Evolutionary conservation across 1,140 invertebrate species (phyloP).

Genomic region (Ostrea edulis): DNA sequence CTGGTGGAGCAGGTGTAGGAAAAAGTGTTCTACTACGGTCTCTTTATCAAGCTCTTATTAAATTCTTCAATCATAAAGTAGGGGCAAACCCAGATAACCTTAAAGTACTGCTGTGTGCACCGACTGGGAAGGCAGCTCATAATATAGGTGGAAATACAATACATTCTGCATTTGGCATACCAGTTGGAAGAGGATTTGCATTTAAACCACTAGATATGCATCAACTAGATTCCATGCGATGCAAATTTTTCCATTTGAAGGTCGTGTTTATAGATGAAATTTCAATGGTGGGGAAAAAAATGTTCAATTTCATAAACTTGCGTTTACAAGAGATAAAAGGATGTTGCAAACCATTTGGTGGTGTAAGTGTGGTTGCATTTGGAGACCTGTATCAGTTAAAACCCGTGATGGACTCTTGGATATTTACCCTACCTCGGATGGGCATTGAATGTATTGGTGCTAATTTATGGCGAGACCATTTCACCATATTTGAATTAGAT

Average conservation of each 20-base stretch:
- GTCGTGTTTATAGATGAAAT: constrained; percentile 63
- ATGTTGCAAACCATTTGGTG: no score
- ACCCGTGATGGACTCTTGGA: no score
- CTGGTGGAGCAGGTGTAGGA: constrained; percentile 50
- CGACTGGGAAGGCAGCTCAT: constrained; percentile 64
- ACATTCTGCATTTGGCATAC: constrained; percentile 59
- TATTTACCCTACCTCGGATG: no score
- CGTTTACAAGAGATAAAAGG: no score
- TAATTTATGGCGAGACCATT: no score
- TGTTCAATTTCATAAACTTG: no score
- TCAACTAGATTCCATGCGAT: constrained; percentile 52
- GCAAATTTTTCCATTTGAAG: constrained; percentile 45
- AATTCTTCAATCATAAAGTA: constrained; percentile 42
- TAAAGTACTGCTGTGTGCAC: constrained; percentile 55
- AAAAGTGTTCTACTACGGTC: constrained; percentile 49
- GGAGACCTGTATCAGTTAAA: no score
- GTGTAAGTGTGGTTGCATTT: no score
- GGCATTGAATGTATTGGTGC: no score
- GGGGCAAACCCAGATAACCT: constrained; percentile 46
- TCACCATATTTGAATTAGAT: no score
- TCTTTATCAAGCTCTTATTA: constrained; percentile 50
- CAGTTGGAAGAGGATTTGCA: no score
- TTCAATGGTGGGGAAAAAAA: constrained; percentile 65
- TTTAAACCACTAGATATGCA: constrained; percentile 58
- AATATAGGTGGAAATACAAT: constrained; percentile 57